phyloP scores from a whole-genome alignment of 2,113 vertebrate genomes.

The Etheostoma cragini region DNA sequence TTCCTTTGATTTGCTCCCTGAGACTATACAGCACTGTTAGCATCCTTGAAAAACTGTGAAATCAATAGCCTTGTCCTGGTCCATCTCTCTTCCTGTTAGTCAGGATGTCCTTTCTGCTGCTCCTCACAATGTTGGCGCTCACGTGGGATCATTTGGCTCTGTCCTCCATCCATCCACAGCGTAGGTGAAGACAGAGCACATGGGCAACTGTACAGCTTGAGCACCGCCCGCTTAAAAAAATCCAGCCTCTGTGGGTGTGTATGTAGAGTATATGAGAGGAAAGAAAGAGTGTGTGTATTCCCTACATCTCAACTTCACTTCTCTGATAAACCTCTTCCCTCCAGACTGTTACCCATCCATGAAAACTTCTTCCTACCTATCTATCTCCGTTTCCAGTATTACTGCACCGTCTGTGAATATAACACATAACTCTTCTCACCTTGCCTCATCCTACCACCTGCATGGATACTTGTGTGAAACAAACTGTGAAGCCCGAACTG shows the following conservation, averaged over 20 bases:
- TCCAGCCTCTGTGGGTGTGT: conserved; percentile 61
- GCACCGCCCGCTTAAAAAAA: conserved; percentile 60
- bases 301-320: conserved; percentile 33
- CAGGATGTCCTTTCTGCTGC: conserved; percentile 55
- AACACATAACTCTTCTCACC: conserved; percentile 51
- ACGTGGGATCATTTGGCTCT: conserved; percentile 72
- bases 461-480: conserved; percentile 68
- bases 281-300: conserved; percentile 20
- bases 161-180: conserved; percentile 76
- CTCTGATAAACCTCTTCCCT: conserved; percentile 41
- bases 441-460: conserved; percentile 57
- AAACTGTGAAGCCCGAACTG: conserved; percentile 59
- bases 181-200: conserved; percentile 65
- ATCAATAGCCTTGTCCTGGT: conserved; percentile 33
- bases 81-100: conserved; percentile 39
- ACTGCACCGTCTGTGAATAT: conserved; percentile 50
- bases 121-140: conserved; percentile 53
- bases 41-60: conserved; percentile 75
- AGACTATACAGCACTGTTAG: conserved; percentile 69
- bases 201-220: conserved; percentile 61
- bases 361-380: conserved; percentile 13
- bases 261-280: conserved; percentile 46
- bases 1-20: conserved; percentile 46
- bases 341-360: conserved; percentile 38
- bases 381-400: conserved; percentile 28